A percentile compares a stretch with the other conserved stretches of the same genome.
These are phyloP conservation scores for Lophotis ruficrista DNA, from an alignment of 2,113 vertebrate genomes.

Conservation along the genomic window DNA sequence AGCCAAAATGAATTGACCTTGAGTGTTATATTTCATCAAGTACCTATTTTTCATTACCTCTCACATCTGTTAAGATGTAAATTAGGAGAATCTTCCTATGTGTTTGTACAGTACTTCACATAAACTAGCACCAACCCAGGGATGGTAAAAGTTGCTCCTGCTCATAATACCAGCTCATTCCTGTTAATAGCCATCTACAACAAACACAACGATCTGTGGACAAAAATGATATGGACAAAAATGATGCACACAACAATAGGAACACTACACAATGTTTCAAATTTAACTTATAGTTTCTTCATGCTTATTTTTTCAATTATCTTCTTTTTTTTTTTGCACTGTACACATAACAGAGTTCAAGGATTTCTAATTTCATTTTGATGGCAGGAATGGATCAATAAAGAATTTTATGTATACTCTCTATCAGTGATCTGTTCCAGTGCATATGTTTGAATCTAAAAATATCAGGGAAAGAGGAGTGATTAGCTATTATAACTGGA, in stretches of 20 bases:
- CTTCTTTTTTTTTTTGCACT: background rate
- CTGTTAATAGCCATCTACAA: background rate
- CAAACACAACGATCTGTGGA: background rate
- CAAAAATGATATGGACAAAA: background rate
- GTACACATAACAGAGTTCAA: background rate
- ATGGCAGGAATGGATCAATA: background rate
- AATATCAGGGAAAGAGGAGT: background rate
- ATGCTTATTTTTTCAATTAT: background rate
- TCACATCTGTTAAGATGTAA: background rate
- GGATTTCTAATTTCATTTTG: background rate
- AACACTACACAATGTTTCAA: background rate
- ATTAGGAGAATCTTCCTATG: background rate
- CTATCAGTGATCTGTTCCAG: background rate
- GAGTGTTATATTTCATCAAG: background rate
- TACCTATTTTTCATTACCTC: background rate
- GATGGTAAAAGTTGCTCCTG: background rate
- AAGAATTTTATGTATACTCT: background rate
- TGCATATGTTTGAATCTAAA: background rate
- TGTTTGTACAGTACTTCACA: background rate
- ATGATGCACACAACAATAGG: background rate
- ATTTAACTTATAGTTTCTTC: background rate
- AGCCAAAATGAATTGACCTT: background rate
- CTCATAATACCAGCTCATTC: background rate
- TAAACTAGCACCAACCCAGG: background rate
- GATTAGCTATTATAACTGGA: background rate